A percentile compares a stretch with the other conserved stretches of the same genome.
Evolutionary conservation across 1,140 invertebrate genomes (phyloP).

Genomic region (Euglossa dilemma): DNA sequence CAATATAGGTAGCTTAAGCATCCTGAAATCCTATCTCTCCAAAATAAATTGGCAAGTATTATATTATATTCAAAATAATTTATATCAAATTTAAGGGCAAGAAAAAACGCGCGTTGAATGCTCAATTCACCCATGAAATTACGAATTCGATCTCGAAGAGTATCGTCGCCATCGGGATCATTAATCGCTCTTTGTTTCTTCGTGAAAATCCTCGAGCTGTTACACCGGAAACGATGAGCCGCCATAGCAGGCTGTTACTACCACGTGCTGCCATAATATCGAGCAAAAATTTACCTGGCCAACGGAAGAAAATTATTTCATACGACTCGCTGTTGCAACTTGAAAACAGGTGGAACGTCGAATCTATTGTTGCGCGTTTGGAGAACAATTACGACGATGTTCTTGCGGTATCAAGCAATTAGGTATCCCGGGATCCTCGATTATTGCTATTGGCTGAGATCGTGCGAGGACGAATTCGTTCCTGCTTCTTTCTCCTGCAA

Average conservation of each 20-base stretch:
- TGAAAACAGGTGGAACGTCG: slow-evolving; percentile 37
- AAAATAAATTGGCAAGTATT: too few relatives aligned
- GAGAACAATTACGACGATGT: slow-evolving; percentile 59
- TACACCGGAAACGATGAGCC: slow-evolving; percentile 67
- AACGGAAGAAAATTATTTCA: slow-evolving; percentile 72
- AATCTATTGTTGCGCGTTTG: slow-evolving; percentile 29
- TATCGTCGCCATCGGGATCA: slow-evolving; percentile 3
- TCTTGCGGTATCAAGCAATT: slow-evolving; percentile 37
- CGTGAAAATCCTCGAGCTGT: slow-evolving; percentile 66
- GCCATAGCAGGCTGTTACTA: slow-evolving; percentile 69
- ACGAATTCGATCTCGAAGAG: too few relatives aligned
- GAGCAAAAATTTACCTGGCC: slow-evolving; percentile 69
- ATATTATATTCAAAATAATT: too few relatives aligned
- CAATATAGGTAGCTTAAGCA: too few relatives aligned
- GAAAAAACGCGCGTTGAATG: too few relatives aligned
- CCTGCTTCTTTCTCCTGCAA: not conserved
- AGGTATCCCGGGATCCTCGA: not conserved
- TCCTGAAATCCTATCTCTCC: too few relatives aligned
- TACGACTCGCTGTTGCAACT: slow-evolving; percentile 60
- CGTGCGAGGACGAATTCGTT: not conserved
- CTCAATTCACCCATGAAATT: too few relatives aligned
- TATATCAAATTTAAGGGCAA: too few relatives aligned
- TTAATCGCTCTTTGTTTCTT: slow-evolving; percentile 63
- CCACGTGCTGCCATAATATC: slow-evolving; percentile 77
- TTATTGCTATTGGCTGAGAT: not conserved